Percentiles rank a stretch among this genome's conserved stretches.
phyloP scores from a whole-genome alignment of 2,888 invertebrate genomes.

The Drosophila paranaensis region DNA sequence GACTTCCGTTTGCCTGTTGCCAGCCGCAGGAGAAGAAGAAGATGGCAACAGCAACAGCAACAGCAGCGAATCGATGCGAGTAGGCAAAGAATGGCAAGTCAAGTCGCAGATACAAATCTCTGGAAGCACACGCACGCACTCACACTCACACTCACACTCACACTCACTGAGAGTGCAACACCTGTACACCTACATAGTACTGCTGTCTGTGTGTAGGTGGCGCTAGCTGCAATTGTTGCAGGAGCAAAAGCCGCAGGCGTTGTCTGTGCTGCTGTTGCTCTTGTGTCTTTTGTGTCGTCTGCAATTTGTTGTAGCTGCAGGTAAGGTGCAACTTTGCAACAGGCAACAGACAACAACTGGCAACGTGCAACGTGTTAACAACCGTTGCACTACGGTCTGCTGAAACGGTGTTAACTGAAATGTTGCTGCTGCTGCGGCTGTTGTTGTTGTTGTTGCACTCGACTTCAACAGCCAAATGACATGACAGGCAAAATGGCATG shows the following conservation, averaged over 20 bases:
- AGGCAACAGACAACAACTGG: conserved; percentile 21
- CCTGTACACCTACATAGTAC: conserved; percentile 35
- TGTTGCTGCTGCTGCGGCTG: conserved; percentile 58
- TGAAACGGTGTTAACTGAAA: conserved; percentile 71
- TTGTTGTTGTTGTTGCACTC: conserved; percentile 44
- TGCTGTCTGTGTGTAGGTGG: conserved; percentile 65
- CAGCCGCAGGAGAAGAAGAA: not conserved
- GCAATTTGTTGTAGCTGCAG: conserved; percentile 69
- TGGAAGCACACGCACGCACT: conserved; percentile 28
- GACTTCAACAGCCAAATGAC: conserved; percentile 59
- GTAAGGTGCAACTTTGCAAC: conserved; percentile 50
- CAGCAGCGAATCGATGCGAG: conserved; percentile 14
- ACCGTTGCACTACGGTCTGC: conserved; percentile 72
- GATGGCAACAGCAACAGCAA: not conserved
- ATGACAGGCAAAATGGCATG: conserved; percentile 60
- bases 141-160: conserved; percentile 11
- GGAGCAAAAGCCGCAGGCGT: conserved; percentile 63
- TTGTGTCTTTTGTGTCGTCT: conserved; percentile 65
- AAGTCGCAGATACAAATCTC: conserved; percentile 55
- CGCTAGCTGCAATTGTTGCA: conserved; percentile 57
- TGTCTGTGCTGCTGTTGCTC: conserved; percentile 42
- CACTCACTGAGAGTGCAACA: conserved; percentile 10
- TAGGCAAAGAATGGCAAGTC: conserved; percentile 54
- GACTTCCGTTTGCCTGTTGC: conserved; percentile 70
- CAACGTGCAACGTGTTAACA: conserved; percentile 62